Evolutionary conservation across 1,140 invertebrate genomes (phyloP).

Genomic region (Aphis craccivora): DNA sequence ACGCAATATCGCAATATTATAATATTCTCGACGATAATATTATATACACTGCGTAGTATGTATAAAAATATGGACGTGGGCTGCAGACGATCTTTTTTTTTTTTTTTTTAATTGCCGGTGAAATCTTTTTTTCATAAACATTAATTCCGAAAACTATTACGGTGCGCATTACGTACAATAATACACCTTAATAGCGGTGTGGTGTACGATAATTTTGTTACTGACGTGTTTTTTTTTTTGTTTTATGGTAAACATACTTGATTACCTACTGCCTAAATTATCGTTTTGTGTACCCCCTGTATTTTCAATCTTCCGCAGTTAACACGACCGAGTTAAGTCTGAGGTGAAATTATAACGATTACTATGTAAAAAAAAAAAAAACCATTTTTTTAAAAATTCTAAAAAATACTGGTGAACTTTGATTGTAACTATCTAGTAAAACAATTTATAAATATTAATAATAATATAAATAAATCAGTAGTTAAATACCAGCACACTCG

Average conservation of each 20-base stretch:
- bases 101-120: background rate
- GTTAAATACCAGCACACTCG: no score
- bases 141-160: background rate
- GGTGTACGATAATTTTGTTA: background rate
- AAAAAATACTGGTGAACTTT: no score
- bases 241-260: background rate
- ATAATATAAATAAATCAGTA: no score
- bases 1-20: background rate
- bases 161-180: background rate
- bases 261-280: background rate
- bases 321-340: background rate
- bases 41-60: background rate
- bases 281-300: no score
- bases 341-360: no score
- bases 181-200: background rate
- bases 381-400: no score
- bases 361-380: no score
- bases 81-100: no score
- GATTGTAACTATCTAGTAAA: no score
- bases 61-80: background rate
- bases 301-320: background rate
- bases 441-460: no score
- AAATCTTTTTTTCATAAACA: background rate
- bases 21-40: background rate
- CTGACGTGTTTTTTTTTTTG: background rate